Conservation (phyloP, 2,113 vertebrate species). For the Leptodactylus fuscus region DNA sequence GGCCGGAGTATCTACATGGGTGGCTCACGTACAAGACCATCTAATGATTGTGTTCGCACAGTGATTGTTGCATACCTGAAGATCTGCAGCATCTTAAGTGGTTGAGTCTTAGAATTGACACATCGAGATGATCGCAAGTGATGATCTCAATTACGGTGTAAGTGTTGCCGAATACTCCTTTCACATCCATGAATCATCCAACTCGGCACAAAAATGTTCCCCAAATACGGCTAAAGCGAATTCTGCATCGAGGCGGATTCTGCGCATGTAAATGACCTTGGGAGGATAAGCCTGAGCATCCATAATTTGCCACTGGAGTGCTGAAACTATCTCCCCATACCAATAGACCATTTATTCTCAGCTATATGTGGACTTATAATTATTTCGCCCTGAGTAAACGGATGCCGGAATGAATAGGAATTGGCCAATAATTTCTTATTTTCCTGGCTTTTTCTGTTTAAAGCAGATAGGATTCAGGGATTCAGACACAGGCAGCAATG, state of each 20-base stretch:
- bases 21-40: no score
- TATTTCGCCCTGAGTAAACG: conserved; percentile 24
- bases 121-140: no score
- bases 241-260: neutral
- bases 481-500: neutral
- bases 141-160: no score
- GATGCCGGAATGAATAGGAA: neutral
- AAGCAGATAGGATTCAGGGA: conserved; percentile 25
- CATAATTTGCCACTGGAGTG: neutral
- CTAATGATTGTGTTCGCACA: no score
- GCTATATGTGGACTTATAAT: conserved; percentile 22
- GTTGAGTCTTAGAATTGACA: no score
- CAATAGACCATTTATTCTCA: conserved; percentile 16
- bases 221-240: neutral
- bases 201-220: neutral
- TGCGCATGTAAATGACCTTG: neutral
- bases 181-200: neutral
- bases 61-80: no score
- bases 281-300: neutral
- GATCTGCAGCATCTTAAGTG: no score
- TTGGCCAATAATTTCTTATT: conserved; percentile 10
- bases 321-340: neutral
- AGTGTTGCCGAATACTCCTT: neutral
- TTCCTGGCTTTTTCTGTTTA: conserved; percentile 12
- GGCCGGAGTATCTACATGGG: no score